Percentiles rank a stretch among this genome's conserved stretches.
Evolutionary conservation across 2,888 invertebrate species (phyloP).

Genomic region (Brenthis ino): DNA sequence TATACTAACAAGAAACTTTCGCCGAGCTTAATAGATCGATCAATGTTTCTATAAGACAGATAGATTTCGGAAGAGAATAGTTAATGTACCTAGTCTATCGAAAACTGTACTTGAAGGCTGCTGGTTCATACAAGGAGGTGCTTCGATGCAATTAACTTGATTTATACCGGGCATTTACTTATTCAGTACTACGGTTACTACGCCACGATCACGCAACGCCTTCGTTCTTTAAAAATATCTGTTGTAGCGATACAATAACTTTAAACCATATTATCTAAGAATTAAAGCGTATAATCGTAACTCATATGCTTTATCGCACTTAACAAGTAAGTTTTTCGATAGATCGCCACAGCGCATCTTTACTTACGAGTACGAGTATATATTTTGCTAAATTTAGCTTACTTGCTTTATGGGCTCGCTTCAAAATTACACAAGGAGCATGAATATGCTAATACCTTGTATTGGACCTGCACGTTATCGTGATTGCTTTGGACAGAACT

Average conservation of each 20-base stretch:
- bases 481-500: slow-evolving; percentile 41
- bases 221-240: slow-evolving; percentile 49
- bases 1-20: slow-evolving; percentile 30
- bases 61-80: slow-evolving; percentile 54
- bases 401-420: slow-evolving; percentile 53
- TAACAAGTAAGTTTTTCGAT: slow-evolving; percentile 50
- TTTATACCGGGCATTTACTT: slow-evolving; percentile 80
- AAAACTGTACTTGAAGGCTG: slow-evolving; percentile 63
- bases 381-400: slow-evolving; percentile 60
- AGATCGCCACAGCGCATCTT: slow-evolving; percentile 60
- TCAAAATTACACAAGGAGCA: slow-evolving; percentile 55
- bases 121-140: slow-evolving; percentile 76
- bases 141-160: slow-evolving; percentile 81
- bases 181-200: slow-evolving; percentile 76
- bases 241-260: slow-evolving; percentile 44
- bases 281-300: slow-evolving; percentile 23
- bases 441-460: slow-evolving; percentile 58
- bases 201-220: slow-evolving; percentile 66
- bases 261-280: slow-evolving; percentile 26
- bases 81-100: slow-evolving; percentile 56
- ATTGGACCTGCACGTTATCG: slow-evolving; percentile 40
- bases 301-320: slow-evolving; percentile 22
- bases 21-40: slow-evolving; percentile 37
- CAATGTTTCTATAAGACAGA: slow-evolving; percentile 48
- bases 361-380: slow-evolving; percentile 58